A percentile compares a stretch with the other conserved stretches of the same genome.
These are phyloP conservation scores for Diplolepis rosae DNA, from an alignment of 2,888 invertebrate genomes.

Conservation along the genomic window DNA sequence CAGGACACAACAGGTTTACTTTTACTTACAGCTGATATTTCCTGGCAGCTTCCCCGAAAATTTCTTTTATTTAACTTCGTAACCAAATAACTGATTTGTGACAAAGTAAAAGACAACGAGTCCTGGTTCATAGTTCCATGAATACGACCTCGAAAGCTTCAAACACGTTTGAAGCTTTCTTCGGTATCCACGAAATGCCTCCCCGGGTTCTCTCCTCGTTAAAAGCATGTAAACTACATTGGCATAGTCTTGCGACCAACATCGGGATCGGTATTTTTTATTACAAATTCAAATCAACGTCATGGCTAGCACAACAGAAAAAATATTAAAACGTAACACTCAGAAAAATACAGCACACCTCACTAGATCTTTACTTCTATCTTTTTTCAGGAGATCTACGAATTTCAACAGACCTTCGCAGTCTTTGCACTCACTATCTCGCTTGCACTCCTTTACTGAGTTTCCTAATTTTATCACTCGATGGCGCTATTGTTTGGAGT, in stretches of 20 bases:
- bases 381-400: neutral
- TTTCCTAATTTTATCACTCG: neutral
- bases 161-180: conserved; percentile 95
- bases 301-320: conserved; percentile 67
- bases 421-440: neutral
- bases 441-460: neutral
- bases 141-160: conserved; percentile 95
- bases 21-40: conserved; percentile 89
- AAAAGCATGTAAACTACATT: conserved; percentile 75
- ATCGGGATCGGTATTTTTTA: conserved; percentile 74
- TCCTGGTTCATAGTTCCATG: conserved; percentile 99
- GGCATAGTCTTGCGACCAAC: conserved; percentile 74
- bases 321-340: conserved; percentile 54
- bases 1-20: conserved; percentile 58
- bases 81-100: conserved; percentile 98
- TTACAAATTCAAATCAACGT: conserved; percentile 70
- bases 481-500: neutral
- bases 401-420: neutral
- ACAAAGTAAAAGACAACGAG: conserved; percentile 98
- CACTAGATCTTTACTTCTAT: neutral
- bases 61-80: conserved; percentile 96
- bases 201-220: conserved; percentile 72
- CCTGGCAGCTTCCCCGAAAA: conserved; percentile 91
- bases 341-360: neutral
- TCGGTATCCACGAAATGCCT: conserved; percentile 83